Evolutionary conservation across 2,797 vertebrate genomes (phyloP).

Genomic region (Dryobates pubescens): DNA sequence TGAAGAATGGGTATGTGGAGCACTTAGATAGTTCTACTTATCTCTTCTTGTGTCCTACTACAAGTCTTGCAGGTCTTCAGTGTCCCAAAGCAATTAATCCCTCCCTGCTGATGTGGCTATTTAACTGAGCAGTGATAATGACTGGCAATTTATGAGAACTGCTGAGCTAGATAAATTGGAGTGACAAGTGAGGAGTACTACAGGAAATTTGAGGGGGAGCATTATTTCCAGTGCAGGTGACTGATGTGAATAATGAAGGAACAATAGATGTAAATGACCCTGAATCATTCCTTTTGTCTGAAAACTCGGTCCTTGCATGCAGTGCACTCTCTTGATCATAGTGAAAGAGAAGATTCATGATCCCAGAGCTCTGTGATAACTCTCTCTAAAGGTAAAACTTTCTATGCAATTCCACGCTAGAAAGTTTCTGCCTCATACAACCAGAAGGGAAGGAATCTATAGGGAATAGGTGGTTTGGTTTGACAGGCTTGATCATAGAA

Average conservation of each 20-base stretch:
- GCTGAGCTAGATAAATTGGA: not conserved
- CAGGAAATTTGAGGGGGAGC: not conserved
- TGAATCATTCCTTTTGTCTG: not conserved
- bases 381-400: not conserved
- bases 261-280: not conserved
- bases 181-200: not conserved
- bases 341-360: not conserved
- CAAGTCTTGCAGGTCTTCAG: not conserved
- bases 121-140: not conserved
- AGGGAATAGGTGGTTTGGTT: not conserved
- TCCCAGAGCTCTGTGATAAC: not conserved
- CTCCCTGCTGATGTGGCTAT: not conserved
- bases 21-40: not conserved
- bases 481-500: not conserved
- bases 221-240: not conserved
- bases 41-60: not conserved
- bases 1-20: not conserved
- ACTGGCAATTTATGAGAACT: not conserved
- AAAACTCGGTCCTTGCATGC: not conserved
- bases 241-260: not conserved
- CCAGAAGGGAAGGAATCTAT: not conserved
- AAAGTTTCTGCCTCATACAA: not conserved
- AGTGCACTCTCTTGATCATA: not conserved
- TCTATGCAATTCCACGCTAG: accelerated
- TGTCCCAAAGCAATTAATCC: not conserved